Evolutionary conservation across 92 coral and sea anemone genomes (phyloP), one percentile per base, ranked within the genome.

Genomic region (Galaxea fascicularis): DNA sequence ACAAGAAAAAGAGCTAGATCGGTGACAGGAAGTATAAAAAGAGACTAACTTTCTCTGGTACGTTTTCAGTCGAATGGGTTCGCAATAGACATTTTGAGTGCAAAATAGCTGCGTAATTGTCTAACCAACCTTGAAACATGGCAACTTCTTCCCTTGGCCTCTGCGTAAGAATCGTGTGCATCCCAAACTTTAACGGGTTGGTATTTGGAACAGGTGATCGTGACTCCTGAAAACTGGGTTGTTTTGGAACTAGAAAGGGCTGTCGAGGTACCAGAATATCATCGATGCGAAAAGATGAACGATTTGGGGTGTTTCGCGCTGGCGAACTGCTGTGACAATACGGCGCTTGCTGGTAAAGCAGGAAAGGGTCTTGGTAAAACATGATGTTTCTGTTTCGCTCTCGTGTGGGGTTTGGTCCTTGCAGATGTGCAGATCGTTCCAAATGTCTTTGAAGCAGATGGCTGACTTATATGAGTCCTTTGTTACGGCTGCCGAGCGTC

Each of bases 281-380:
- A 46, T 83, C 80, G 82, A 85, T 79, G 67, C 72, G 67, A 83
- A 88, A 68, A 75, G 80, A 72, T 80, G 91, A 74, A 74, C 90
- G 66, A 79, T 69, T 45, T 73, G 77, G 72, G 10, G 82, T 12
- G 74, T 64, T 74, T 7, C 63, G 90, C 14, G 90, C 88, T 1
- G 84, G 74, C 20, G 89, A 82, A 41, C 73, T 83, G 18, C 86
- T 83, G 87, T 91, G 83, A 27, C 76, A 88, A 73, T 86, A 93
- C 10, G 98, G 86, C 39, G 98, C 63, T 60, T 89, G 95, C 68
- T 94, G 98, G 66, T 92, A 94, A 52, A 94, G 86, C 86, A 94
- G 68, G 71, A 94, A 85, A 25, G 98, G 98, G 56, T 94, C 98
- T 89, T 94, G 95, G 82, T 92, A 94, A 85, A 94, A 94, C 98